A percentile compares a stretch with the other conserved stretches of the same genome.
phyloP scores from a whole-genome alignment of 2,113 vertebrate genomes.

The Monopterus albus region DNA sequence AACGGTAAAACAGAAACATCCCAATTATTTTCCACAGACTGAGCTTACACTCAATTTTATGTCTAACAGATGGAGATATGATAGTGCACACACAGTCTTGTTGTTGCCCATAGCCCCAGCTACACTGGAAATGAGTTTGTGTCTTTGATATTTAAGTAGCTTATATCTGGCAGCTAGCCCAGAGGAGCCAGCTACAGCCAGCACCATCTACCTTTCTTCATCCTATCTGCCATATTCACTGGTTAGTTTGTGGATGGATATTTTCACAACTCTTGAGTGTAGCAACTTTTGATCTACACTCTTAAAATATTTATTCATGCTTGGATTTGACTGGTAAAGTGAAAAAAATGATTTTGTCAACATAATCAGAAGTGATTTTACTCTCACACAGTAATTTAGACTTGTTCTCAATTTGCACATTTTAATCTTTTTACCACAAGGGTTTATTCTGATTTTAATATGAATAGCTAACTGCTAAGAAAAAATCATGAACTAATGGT shows the following conservation, averaged over 20 bases:
- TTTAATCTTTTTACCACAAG: background rate
- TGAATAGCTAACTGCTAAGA: background rate
- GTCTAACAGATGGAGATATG: conserved; percentile 26
- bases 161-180: conserved; percentile 35
- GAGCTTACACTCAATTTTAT: conserved; percentile 3
- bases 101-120: conserved; percentile 51
- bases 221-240: background rate
- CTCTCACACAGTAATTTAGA: conserved; percentile 3
- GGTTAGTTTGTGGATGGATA: background rate
- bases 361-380: conserved; percentile 1
- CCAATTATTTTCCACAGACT: conserved; percentile 55
- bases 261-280: background rate
- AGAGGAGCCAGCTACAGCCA: background rate
- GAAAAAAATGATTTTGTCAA: background rate
- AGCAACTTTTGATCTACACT: background rate
- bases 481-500: conserved; percentile 20
- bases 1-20: conserved; percentile 45
- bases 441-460: conserved; percentile 23
- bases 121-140: conserved; percentile 21
- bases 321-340: too few species aligned
- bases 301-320: too few species aligned
- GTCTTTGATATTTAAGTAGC: conserved; percentile 34
- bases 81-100: conserved; percentile 20
- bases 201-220: background rate
- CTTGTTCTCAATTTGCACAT: conserved; percentile 1